Evolutionary conservation across 2,797 vertebrate genomes (phyloP).

Genomic region (Galaxias olidus): DNA sequence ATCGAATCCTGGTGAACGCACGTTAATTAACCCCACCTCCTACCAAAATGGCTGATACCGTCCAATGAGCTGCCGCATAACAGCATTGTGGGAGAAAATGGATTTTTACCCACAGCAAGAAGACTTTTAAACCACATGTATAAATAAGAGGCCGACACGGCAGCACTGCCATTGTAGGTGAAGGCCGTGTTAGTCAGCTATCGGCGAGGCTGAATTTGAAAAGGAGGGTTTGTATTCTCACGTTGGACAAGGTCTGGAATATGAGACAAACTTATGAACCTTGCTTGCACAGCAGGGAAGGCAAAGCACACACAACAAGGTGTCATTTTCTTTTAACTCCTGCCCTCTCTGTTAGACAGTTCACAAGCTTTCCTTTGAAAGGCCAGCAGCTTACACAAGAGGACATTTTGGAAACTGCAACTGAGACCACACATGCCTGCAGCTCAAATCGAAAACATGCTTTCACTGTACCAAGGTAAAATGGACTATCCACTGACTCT

Average conservation of each 20-base stretch:
- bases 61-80: neutral
- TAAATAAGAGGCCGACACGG: too few species aligned
- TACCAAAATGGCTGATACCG: too few species aligned
- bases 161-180: too few species aligned
- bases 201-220: constrained; percentile 1
- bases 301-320: constrained; percentile 56
- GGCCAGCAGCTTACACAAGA: constrained; percentile 44
- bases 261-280: constrained; percentile 48
- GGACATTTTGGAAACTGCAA: constrained; percentile 20
- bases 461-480: too few species aligned
- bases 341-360: constrained; percentile 50
- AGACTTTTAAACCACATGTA: too few species aligned
- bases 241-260: constrained; percentile 49
- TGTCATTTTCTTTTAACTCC: constrained; percentile 69
- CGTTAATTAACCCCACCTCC: too few species aligned
- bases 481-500: too few species aligned
- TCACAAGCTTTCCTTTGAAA: constrained; percentile 46
- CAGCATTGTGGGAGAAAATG: constrained; percentile 4
- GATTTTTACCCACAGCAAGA: too few species aligned
- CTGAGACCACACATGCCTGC: constrained; percentile 10
- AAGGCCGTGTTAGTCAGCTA: neutral
- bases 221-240: constrained; percentile 22
- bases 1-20: too few species aligned
- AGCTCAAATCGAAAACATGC: neutral
- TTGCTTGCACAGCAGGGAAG: constrained; percentile 21